A percentile compares a stretch with the other conserved stretches of the same genome.
phyloP scores from a whole-genome alignment of 2,888 invertebrate species.

The Agelastica alni region DNA sequence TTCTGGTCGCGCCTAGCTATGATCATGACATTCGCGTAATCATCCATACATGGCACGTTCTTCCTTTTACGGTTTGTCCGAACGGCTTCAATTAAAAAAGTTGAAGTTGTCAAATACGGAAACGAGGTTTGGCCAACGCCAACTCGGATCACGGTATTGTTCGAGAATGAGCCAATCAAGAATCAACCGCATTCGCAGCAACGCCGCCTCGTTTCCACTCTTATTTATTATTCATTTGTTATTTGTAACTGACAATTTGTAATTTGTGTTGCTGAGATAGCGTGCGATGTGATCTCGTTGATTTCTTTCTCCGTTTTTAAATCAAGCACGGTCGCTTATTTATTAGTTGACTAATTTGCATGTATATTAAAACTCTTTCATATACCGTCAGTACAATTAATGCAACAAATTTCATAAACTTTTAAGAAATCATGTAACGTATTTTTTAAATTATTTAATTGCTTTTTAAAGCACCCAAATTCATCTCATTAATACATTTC shows the following conservation, averaged over 20 bases:
- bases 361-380: slow-evolving; percentile 5
- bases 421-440: too few species aligned
- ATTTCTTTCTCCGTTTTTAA: slow-evolving; percentile 15
- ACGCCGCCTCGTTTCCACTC: slow-evolving; percentile 31
- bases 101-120: slow-evolving; percentile 34
- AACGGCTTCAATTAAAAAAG: slow-evolving; percentile 23
- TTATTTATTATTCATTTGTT: slow-evolving; percentile 28
- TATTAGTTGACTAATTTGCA: slow-evolving; percentile 7
- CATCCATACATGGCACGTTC: slow-evolving; percentile 4
- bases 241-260: slow-evolving; percentile 32
- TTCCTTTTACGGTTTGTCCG: slow-evolving; percentile 29
- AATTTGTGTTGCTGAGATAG: slow-evolving; percentile 33
- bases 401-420: too few species aligned
- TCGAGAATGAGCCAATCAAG: slow-evolving; percentile 30
- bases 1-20: slow-evolving; percentile 7
- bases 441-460: background rate
- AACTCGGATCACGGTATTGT: slow-evolving; percentile 38
- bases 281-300: slow-evolving; percentile 25
- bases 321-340: slow-evolving; percentile 12
- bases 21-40: slow-evolving; percentile 14
- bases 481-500: too few species aligned
- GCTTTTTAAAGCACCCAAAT: too few species aligned
- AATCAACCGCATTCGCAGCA: slow-evolving; percentile 22
- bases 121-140: slow-evolving; percentile 46
- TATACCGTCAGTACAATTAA: too few species aligned